phyloP scores from a whole-genome alignment of 1,140 invertebrate genomes.

The Episyrphus balteatus region DNA sequence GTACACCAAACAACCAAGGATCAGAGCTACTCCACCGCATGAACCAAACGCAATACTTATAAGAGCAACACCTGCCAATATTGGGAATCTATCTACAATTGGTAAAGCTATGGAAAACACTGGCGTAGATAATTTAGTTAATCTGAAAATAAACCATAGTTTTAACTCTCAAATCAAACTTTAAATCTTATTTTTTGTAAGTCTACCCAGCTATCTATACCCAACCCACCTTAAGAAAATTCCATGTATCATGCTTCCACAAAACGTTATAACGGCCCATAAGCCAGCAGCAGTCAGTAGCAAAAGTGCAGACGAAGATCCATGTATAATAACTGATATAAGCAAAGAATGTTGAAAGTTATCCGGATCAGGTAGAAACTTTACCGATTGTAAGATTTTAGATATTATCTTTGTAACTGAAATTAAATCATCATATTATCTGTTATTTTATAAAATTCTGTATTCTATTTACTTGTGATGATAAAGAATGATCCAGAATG shows the following conservation, averaged over 20 bases:
- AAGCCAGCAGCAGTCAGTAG: not conserved
- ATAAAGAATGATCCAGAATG: constrained; percentile 22
- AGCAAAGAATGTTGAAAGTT: not conserved
- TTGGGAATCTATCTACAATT: constrained; percentile 19
- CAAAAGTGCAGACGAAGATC: constrained; percentile 2
- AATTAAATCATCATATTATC: too few relatives aligned
- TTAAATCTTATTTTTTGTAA: too few relatives aligned
- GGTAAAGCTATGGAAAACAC: not conserved
- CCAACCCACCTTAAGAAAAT: constrained; percentile 1
- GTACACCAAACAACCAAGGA: constrained; percentile 43
- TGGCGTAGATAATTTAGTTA: not conserved
- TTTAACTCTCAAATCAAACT: too few relatives aligned
- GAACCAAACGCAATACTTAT: constrained; percentile 25
- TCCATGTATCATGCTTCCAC: constrained; percentile 4
- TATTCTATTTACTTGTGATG: constrained; percentile 14
- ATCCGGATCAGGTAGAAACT: constrained; percentile 4
- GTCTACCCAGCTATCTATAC: too few relatives aligned
- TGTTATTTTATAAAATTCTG: too few relatives aligned
- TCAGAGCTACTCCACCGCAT: constrained; percentile 38
- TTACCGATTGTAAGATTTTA: constrained; percentile 2
- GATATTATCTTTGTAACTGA: not conserved
- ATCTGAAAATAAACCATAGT: not conserved
- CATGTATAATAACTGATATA: constrained; percentile 7
- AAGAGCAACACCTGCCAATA: constrained; percentile 28
- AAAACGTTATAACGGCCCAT: constrained; percentile 3